phyloP scores from a whole-genome alignment of 2,888 invertebrate genomes.

The Candidula unifasciata region DNA sequence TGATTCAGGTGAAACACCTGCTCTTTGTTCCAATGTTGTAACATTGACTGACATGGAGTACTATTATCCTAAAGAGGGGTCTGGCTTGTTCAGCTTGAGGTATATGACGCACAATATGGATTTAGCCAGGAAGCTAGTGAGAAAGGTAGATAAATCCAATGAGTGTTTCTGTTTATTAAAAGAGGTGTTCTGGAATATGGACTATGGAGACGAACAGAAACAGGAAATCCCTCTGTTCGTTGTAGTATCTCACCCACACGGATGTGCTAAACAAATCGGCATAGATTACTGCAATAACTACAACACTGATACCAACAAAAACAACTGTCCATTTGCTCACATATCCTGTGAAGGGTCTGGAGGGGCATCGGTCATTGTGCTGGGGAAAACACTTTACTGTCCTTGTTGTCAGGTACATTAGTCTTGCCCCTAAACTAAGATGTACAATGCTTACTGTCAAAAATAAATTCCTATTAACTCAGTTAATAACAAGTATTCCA shows the following conservation, averaged over 20 bases:
- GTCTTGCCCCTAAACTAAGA: too few species aligned
- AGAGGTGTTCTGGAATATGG: not conserved
- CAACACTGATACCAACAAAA: not conserved
- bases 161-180: not conserved
- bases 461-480: too few species aligned
- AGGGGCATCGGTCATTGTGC: not conserved
- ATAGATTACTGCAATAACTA: not conserved
- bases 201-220: not conserved
- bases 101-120: not conserved
- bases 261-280: not conserved
- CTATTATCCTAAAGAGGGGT: not conserved
- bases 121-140: not conserved
- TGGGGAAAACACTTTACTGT: not conserved
- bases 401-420: too few species aligned
- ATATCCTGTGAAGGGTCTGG: not conserved
- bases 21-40: not conserved
- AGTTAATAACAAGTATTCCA: too few species aligned
- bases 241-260: not conserved
- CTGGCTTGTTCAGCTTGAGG: not conserved
- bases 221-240: not conserved
- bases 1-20: not conserved
- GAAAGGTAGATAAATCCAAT: not conserved
- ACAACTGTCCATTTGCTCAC: not conserved
- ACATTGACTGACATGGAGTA: not conserved
- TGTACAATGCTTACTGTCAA: too few species aligned